Evolutionary conservation across 2,888 invertebrate genomes (phyloP), one percentile per base, ranked within the genome.

Genomic region (Eretmocerus hayati): DNA sequence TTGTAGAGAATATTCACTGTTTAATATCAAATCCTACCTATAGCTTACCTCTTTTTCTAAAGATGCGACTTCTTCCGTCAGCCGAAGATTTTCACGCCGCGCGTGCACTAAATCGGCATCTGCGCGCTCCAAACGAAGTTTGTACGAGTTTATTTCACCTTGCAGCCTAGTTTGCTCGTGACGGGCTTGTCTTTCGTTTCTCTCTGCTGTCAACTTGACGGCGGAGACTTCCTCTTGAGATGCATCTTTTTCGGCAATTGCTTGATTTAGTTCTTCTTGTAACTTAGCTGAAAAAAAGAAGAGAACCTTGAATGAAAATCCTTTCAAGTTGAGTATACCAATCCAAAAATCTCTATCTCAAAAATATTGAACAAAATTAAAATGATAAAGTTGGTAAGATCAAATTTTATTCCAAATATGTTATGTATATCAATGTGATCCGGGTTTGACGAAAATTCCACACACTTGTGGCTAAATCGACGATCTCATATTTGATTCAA

Each of bases 51-150:
- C 89, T 72, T 88, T 87, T 64, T 90, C 89, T 57, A 89, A 71
- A 47, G 80, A 82, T 4, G 87, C 80, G 30, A 90, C 82, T 63
- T 87, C 87, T 64, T 90, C 90, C 13, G 81, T 79, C 9, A 90
- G 75, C 38, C 88, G 79, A 30, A 89, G 73, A 61, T 89, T 87
- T 65, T 90, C 88, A 9, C 89, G 78, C 38, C 88, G 80, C 16
- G 87, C 84, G 61, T 89, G 88, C 26, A 89, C 78, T 52, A 89
- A 64, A 64, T 90, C 90, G 0, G 85, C 85, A 66, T 90, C 90
- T 15, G 86, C 84, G 45, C 89, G 76, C 65, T 90, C 89, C 59
- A 89, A 64, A 21, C 87, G 77, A 65, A 88, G 87, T 59, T 65
- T 69, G 47, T 68, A 66, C 4, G 67, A 66, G 56, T 71, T 76